Percentiles rank a stretch among this genome's conserved stretches.
Evolutionary conservation across 2,888 invertebrate species (phyloP).

Genomic region (Amitus sp.): DNA sequence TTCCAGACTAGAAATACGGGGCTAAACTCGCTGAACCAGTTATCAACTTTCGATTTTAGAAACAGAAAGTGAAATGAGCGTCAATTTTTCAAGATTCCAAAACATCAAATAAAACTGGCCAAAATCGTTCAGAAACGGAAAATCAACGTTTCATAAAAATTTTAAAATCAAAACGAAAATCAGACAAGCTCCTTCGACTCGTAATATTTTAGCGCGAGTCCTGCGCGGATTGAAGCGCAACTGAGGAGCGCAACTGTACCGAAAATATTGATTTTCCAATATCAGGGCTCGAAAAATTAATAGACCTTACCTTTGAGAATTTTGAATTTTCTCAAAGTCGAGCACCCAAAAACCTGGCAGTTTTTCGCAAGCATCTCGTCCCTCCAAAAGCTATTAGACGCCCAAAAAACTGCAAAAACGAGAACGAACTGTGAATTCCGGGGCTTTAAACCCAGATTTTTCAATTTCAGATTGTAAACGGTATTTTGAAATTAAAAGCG

Average conservation of each 20-base stretch:
- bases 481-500: no score
- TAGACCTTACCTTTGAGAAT: constrained; percentile 19
- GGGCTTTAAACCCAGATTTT: no score
- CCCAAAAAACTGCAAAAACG: no score
- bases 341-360: constrained; percentile 20
- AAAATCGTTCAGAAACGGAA: no score
- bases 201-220: not conserved
- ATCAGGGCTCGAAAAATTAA: constrained; percentile 4
- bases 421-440: no score
- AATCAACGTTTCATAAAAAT: no score
- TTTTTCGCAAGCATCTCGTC: constrained; percentile 26
- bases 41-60: not conserved
- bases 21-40: not conserved
- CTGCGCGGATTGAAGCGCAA: not conserved
- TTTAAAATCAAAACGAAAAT: no score
- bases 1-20: not conserved
- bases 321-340: constrained; percentile 12
- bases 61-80: no score
- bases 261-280: constrained; percentile 24
- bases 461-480: no score
- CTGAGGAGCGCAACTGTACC: constrained; percentile 27
- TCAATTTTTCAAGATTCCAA: no score
- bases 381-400: not conserved
- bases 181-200: not conserved
- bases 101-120: no score